These are phyloP conservation scores for Hirtodrosophila alboralis DNA, from an alignment of 2,888 invertebrate genomes.

Conservation along the genomic window DNA sequence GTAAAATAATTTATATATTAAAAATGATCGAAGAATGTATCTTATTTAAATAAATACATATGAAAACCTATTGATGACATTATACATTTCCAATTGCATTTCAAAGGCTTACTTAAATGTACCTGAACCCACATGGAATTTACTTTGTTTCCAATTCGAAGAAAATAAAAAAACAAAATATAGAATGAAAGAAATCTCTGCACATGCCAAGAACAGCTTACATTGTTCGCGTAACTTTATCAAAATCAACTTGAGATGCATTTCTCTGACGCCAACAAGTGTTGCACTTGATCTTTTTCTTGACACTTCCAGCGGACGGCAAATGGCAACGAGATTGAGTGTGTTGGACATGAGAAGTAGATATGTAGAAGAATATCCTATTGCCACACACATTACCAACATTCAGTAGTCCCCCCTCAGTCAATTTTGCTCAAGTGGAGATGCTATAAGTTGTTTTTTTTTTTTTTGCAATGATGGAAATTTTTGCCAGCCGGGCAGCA, in stretches of 20 bases:
- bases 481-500: constrained; percentile 26
- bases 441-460: constrained; percentile 15
- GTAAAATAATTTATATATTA: no score
- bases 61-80: constrained; percentile 8
- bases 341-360: constrained; percentile 34
- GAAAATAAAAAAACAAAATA: neutral
- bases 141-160: constrained; percentile 10
- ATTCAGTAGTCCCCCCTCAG: neutral
- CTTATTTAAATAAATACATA: neutral
- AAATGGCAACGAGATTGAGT: constrained; percentile 52
- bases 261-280: constrained; percentile 77
- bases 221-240: constrained; percentile 54
- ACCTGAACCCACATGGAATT: neutral
- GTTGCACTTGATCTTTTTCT: constrained; percentile 75
- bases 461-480: constrained; percentile 45
- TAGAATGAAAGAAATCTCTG: constrained; percentile 19
- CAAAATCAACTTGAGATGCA: constrained; percentile 65
- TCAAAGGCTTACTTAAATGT: constrained; percentile 9
- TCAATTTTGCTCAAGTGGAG: constrained; percentile 35
- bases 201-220: constrained; percentile 39
- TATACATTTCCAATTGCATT: constrained; percentile 19
- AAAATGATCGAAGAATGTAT: no score
- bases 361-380: constrained; percentile 3
- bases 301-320: constrained; percentile 51
- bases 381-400: neutral